Evolutionary conservation across 2,113 vertebrate genomes (phyloP).

Genomic region (Chionis minor): DNA sequence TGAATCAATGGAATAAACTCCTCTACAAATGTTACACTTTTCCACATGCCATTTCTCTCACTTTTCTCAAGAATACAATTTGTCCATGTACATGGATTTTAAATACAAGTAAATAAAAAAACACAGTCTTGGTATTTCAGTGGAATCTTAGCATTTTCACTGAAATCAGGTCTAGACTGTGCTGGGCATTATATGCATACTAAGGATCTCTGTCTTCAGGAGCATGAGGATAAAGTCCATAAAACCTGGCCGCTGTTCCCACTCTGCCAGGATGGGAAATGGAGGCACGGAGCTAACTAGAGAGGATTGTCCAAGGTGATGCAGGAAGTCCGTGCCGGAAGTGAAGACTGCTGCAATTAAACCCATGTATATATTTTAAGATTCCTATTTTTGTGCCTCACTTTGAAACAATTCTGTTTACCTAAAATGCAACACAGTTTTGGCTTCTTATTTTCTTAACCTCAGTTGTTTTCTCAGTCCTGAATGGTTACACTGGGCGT

Average conservation of each 20-base stretch:
- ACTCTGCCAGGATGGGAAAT: not conserved
- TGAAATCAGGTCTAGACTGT: not conserved
- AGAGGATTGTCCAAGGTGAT: rapidly evolving
- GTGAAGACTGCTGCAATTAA: not conserved
- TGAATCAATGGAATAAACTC: not conserved
- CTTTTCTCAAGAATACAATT: not conserved
- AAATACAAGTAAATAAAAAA: not conserved
- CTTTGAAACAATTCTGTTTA: not conserved
- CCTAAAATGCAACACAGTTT: not conserved
- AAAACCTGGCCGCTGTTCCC: not conserved
- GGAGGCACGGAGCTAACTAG: not conserved
- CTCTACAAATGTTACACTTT: not conserved
- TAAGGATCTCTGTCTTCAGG: not conserved
- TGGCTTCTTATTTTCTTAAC: not conserved
- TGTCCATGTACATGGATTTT: not conserved
- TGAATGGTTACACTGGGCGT: not conserved
- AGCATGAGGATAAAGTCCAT: not conserved
- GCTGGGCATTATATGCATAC: not conserved
- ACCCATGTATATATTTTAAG: not conserved
- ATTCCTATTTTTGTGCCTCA: not conserved
- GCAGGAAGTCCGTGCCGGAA: not conserved
- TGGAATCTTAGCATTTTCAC: not conserved
- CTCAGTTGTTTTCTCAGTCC: not conserved
- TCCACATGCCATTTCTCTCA: not conserved
- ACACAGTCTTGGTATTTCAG: not conserved